Conservation (phyloP, 2,113 vertebrate species). For the Esox niger region DNA sequence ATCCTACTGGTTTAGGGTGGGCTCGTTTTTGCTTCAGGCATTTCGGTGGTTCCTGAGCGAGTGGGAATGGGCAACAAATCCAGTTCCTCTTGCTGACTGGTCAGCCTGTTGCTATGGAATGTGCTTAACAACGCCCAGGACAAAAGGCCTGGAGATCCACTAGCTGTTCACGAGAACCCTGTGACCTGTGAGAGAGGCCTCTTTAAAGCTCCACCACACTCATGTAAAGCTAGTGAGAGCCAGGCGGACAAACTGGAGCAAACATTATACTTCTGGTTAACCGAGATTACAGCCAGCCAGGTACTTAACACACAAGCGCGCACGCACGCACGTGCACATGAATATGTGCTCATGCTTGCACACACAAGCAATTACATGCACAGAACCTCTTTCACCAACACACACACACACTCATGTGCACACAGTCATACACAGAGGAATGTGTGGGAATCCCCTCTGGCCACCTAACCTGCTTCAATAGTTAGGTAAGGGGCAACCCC, state of each 20-base stretch:
- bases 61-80: neutral
- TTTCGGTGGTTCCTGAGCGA: constrained; percentile 46
- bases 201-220: constrained; percentile 39
- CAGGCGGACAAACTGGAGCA: no score
- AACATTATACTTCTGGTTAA: no score
- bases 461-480: constrained; percentile 68
- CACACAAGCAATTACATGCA: neutral
- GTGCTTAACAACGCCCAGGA: constrained; percentile 50
- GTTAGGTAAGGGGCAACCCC: constrained; percentile 61
- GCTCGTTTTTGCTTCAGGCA: constrained; percentile 45
- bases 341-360: neutral
- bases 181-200: constrained; percentile 64
- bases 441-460: constrained; percentile 69
- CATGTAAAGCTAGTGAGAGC: constrained; percentile 39
- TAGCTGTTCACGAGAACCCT: constrained; percentile 51
- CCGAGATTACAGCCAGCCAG: constrained; percentile 53
- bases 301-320: constrained; percentile 34
- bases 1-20: constrained; percentile 32
- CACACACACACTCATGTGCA: constrained; percentile 1
- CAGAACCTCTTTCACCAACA: neutral
- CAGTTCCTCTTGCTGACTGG: constrained; percentile 30
- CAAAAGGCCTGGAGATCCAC: constrained; percentile 63
- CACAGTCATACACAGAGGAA: constrained; percentile 44
- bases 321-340: neutral
- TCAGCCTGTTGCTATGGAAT: constrained; percentile 66